phyloP scores from a whole-genome alignment of 1,140 invertebrate species.

The Propsilocerus akamusi region DNA sequence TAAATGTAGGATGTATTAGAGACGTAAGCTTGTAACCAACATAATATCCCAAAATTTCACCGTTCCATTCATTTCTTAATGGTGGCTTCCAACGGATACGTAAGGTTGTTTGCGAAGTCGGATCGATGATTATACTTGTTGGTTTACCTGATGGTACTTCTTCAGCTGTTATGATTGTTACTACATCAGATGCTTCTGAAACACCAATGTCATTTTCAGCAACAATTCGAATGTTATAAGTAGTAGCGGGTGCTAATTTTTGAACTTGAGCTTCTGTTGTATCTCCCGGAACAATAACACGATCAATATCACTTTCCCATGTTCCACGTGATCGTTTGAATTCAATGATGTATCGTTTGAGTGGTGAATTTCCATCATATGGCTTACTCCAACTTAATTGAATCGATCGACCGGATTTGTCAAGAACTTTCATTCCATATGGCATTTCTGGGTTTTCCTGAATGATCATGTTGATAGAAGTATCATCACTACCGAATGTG shows the following conservation, averaged over 20 bases:
- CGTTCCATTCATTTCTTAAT: slow-evolving; percentile 75
- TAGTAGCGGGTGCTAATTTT: slow-evolving; percentile 75
- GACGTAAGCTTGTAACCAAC: slow-evolving; percentile 78
- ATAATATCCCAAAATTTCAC: slow-evolving; percentile 78
- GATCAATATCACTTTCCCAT: slow-evolving; percentile 65
- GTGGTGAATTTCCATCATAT: slow-evolving; percentile 88
- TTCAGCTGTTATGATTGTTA: slow-evolving; percentile 86
- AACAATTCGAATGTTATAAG: slow-evolving; percentile 80
- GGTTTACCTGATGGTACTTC: slow-evolving; percentile 78
- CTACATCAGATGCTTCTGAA: slow-evolving; percentile 77
- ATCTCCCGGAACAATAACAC: slow-evolving; percentile 66
- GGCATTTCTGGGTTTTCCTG: slow-evolving; percentile 92
- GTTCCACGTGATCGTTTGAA: slow-evolving; percentile 79
- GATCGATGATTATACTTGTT: slow-evolving; percentile 67
- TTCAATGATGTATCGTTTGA: slow-evolving; percentile 80
- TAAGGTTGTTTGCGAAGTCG: slow-evolving; percentile 80
- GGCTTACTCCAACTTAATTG: slow-evolving; percentile 84
- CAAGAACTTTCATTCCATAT: slow-evolving; percentile 72
- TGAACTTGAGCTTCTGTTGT: slow-evolving; percentile 75
- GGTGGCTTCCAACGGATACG: slow-evolving; percentile 90
- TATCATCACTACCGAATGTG: slow-evolving; percentile 86
- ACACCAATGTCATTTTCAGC: slow-evolving; percentile 89
- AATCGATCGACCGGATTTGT: slow-evolving; percentile 77
- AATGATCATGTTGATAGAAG: slow-evolving; percentile 87
- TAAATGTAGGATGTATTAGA: slow-evolving; percentile 81